Conservation (phyloP, 92 coral and sea anemone species). For the Heteractis magnifica region DNA sequence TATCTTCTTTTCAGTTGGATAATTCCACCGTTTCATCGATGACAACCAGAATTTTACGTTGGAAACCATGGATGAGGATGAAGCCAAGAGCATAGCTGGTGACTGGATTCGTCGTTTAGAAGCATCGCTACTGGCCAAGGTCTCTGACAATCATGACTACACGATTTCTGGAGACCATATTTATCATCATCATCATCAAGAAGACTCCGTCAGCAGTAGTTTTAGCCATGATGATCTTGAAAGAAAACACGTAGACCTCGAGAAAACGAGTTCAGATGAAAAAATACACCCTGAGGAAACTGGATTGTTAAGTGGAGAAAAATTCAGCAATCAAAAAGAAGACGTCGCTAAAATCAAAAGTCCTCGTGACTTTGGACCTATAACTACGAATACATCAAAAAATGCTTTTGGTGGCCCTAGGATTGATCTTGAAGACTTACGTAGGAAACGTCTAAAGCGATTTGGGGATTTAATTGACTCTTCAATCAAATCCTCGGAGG, state of each 20-base stretch:
- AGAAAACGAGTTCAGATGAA: constrained; percentile 14
- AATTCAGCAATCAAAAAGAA: not conserved
- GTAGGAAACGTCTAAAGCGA: constrained; percentile 70
- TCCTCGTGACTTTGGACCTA: not conserved
- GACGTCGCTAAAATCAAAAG: not conserved
- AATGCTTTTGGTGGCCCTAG: constrained; percentile 34
- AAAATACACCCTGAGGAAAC: constrained; percentile 29
- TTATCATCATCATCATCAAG: constrained; percentile 28
- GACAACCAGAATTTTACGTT: constrained; percentile 44
- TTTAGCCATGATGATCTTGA: constrained; percentile 31
- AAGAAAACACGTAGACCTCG: not conserved
- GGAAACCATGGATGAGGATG: constrained; percentile 75
- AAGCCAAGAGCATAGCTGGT: constrained; percentile 67
- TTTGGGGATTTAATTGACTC: constrained; percentile 2
- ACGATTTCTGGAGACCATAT: constrained; percentile 24
- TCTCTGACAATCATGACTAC: constrained; percentile 43
- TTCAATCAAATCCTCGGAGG: not conserved
- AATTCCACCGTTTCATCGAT: constrained; percentile 36
- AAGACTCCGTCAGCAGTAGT: constrained; percentile 33
- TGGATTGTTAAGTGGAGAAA: constrained; percentile 4
- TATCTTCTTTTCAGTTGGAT: not conserved
- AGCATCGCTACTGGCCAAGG: constrained; percentile 50
- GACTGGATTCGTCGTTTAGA: constrained; percentile 70
- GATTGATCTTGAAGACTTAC: constrained; percentile 60
- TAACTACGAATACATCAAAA: not conserved